Evolutionary conservation across 2,113 vertebrate species (phyloP).

Genomic region (Pelobates fuscus): DNA sequence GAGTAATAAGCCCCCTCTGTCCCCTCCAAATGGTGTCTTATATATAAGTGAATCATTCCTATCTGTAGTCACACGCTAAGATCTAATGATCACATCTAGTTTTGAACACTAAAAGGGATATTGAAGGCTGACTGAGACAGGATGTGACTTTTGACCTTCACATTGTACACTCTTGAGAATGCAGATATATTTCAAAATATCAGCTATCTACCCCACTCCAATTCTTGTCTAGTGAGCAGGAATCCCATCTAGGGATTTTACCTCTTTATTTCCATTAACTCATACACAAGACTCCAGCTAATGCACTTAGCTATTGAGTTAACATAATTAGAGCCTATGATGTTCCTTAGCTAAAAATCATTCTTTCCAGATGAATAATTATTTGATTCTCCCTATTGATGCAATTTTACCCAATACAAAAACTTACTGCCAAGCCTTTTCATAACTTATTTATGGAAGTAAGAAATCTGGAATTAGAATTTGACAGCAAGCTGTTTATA

Average conservation of each 20-base stretch:
- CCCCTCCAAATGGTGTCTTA: background rate
- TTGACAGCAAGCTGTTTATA: no score
- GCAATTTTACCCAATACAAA: background rate
- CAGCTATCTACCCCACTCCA: conserved; percentile 48
- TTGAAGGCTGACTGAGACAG: conserved; percentile 60
- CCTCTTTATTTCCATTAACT: conserved; percentile 25
- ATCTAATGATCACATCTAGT: conserved; percentile 61
- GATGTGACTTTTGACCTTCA: conserved; percentile 66
- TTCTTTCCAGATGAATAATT: conserved; percentile 5
- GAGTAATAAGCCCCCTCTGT: background rate
- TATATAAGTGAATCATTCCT: conserved; percentile 16
- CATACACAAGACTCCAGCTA: background rate
- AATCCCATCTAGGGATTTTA: conserved; percentile 2
- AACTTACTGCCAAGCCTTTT: no score
- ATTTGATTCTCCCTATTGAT: background rate
- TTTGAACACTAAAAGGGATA: conserved; percentile 57
- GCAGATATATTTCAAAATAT: conserved; percentile 57
- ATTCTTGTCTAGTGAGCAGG: conserved; percentile 33
- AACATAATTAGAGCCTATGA: background rate
- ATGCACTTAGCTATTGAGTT: conserved; percentile 3
- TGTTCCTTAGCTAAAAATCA: background rate
- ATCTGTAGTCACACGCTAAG: conserved; percentile 47
- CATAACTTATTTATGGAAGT: no score
- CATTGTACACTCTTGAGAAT: conserved; percentile 56
- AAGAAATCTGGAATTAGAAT: no score